Percentiles rank a stretch among this genome's conserved stretches.
phyloP scores from a whole-genome alignment of 1,140 invertebrate species.

The Plodia interpunctella region DNA sequence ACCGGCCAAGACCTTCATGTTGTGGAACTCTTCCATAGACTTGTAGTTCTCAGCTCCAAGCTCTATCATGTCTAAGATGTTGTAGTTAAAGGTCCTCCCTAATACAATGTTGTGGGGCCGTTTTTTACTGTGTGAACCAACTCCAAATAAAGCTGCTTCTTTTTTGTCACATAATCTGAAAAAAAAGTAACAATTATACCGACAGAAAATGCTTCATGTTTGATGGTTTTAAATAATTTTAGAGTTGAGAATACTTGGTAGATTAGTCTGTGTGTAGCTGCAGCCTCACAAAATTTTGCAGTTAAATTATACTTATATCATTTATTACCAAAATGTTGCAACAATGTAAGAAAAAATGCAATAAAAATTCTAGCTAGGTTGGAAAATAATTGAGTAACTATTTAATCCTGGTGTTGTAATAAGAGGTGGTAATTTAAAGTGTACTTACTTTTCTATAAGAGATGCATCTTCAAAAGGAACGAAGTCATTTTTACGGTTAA shows the following conservation, averaged over 20 bases:
- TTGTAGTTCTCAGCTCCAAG: conserved; percentile 92
- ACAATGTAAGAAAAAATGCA: too few species aligned
- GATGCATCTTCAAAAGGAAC: conserved; percentile 91
- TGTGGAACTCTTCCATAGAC: conserved; percentile 87
- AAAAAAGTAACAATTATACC: conserved; percentile 14
- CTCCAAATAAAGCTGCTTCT: conserved; percentile 92
- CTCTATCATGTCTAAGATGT: conserved; percentile 97
- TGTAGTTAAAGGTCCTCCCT: conserved; percentile 93
- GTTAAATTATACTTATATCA: too few species aligned
- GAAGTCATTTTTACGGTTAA: conserved; percentile 90
- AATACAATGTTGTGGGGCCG: conserved; percentile 94
- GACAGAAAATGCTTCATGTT: too few species aligned
- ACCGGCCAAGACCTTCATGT: conserved; percentile 87
- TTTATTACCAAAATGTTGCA: too few species aligned
- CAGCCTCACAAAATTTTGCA: too few species aligned
- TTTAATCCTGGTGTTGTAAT: neutral
- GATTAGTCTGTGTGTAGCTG: too few species aligned
- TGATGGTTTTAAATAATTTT: too few species aligned
- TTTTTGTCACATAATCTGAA: conserved; percentile 87
- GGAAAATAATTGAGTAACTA: neutral
- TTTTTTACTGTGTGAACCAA: conserved; percentile 96
- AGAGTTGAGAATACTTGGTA: too few species aligned
- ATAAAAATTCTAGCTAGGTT: neutral
- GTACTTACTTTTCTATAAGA: conserved; percentile 84
- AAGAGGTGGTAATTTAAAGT: neutral